A percentile compares a stretch with the other conserved stretches of the same genome.
Conservation (phyloP, 35 echinoderm and acorn worm species). For the Patiria miniata region DNA sequence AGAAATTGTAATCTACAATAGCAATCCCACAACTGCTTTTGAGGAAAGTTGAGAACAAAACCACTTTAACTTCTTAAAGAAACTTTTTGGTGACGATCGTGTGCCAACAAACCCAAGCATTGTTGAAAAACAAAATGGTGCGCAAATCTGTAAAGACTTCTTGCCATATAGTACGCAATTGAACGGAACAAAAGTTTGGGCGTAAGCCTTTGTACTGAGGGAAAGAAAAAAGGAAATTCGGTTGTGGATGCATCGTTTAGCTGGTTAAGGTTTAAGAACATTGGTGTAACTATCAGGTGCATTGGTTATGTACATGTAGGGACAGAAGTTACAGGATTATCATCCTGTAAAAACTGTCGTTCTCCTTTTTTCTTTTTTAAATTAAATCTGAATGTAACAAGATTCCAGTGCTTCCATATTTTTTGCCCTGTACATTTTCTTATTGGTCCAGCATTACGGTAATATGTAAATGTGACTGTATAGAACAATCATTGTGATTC, state of each 20-base stretch:
- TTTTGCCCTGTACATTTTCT: slow-evolving; percentile 21
- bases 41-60: neutral
- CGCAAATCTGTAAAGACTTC: neutral
- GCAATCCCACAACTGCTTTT: slow-evolving; percentile 1
- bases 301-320: neutral
- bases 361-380: neutral
- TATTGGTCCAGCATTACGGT: slow-evolving; percentile 25
- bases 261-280: neutral
- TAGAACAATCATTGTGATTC: too few relatives aligned
- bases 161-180: neutral
- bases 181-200: too few relatives aligned
- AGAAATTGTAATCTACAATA: neutral
- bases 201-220: too few relatives aligned
- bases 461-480: neutral
- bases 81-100: too few relatives aligned
- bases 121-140: too few relatives aligned
- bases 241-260: too few relatives aligned
- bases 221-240: too few relatives aligned
- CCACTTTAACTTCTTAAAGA: too few relatives aligned
- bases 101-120: too few relatives aligned
- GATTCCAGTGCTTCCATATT: slow-evolving; percentile 28
- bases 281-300: neutral
- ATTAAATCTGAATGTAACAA: slow-evolving; percentile 11
- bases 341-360: neutral
- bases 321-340: neutral